Percentiles rank a stretch among this genome's conserved stretches.
phyloP scores from a whole-genome alignment of 2,113 vertebrate genomes.

The Rhegmatorhina hoffmannsi region DNA sequence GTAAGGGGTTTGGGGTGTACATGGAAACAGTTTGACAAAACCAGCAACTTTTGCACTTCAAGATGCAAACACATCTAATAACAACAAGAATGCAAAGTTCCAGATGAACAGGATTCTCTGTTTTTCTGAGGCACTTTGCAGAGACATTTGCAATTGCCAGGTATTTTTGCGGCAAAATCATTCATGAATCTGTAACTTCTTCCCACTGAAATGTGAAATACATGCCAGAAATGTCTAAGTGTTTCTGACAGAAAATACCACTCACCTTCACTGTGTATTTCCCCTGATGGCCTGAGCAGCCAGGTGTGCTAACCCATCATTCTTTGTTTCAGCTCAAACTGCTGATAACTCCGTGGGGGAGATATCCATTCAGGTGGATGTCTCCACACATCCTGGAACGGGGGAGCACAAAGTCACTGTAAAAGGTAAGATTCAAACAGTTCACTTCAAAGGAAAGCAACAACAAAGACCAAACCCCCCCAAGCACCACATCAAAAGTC shows the following conservation, averaged over 20 bases:
- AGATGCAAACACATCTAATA: neutral
- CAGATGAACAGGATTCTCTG: neutral
- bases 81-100: neutral
- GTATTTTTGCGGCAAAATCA: neutral
- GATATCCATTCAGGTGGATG: slow-evolving; percentile 91
- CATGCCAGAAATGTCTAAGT: neutral
- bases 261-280: neutral
- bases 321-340: slow-evolving; percentile 72
- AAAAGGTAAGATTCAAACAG: slow-evolving; percentile 81
- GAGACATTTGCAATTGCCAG: neutral
- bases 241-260: neutral
- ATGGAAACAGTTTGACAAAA: neutral
- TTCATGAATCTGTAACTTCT: neutral
- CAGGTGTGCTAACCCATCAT: neutral
- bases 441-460: neutral
- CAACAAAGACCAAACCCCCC: neutral
- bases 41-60: neutral
- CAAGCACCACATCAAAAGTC: neutral
- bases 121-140: neutral
- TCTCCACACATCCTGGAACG: slow-evolving; percentile 89
- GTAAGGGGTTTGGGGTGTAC: neutral
- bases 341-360: slow-evolving; percentile 89
- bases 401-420: slow-evolving; percentile 96
- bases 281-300: neutral
- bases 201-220: neutral